phyloP scores from a whole-genome alignment of 2,113 vertebrate genomes.

The Chiloscyllium plagiosum region DNA sequence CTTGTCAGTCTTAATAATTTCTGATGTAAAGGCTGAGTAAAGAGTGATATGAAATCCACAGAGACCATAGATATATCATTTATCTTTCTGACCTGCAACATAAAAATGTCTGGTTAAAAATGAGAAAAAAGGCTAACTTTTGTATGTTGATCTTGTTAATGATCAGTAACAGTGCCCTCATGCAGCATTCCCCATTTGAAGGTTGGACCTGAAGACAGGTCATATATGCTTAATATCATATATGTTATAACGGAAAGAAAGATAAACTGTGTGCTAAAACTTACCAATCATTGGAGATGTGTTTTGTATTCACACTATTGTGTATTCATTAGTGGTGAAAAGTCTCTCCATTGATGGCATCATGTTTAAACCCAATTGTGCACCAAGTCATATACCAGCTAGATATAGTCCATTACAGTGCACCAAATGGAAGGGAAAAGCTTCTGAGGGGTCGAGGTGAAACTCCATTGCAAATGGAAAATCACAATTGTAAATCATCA shows the following conservation, averaged over 20 bases:
- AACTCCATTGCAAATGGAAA: too few relatives aligned
- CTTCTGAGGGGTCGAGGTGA: too few relatives aligned
- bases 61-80: background rate
- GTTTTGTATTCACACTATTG: too few relatives aligned
- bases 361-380: too few relatives aligned
- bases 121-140: background rate
- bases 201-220: background rate
- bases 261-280: too few relatives aligned
- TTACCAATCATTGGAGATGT: too few relatives aligned
- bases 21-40: background rate
- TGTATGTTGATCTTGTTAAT: background rate
- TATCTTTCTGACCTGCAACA: background rate
- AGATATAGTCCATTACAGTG: too few relatives aligned
- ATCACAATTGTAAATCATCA: too few relatives aligned
- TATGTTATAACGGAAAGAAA: background rate
- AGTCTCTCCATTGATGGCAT: too few relatives aligned
- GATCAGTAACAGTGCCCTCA: background rate
- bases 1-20: background rate
- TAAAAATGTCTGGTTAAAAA: background rate
- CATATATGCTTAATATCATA: background rate
- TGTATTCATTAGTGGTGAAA: too few relatives aligned
- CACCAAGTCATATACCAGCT: too few relatives aligned
- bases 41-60: background rate
- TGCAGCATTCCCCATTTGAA: background rate
- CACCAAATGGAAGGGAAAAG: too few relatives aligned